Percentiles rank a stretch among this genome's conserved stretches.
Conservation (phyloP, 2,888 invertebrate genomes). For the Liopterus haemorrhoidalis region DNA sequence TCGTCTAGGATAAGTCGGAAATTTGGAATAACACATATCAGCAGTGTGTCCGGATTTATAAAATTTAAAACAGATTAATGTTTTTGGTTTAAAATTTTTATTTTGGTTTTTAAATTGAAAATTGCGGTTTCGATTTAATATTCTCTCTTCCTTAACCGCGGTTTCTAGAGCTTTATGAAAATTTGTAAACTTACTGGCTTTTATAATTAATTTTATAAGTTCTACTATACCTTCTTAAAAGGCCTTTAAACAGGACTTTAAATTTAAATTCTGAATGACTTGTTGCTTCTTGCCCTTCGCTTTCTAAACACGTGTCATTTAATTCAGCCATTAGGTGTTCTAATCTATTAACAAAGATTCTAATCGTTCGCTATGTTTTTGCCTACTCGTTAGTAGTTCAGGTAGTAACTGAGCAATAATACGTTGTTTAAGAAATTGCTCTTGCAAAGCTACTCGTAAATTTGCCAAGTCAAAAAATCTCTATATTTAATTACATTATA, state of each 20-base stretch:
- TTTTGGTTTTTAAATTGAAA: neutral
- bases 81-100: neutral
- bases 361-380: slow-evolving; percentile 5
- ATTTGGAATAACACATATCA: neutral
- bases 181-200: slow-evolving; percentile 8
- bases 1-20: neutral
- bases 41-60: slow-evolving; percentile 1
- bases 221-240: slow-evolving; percentile 7
- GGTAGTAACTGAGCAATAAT: slow-evolving; percentile 3
- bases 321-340: neutral
- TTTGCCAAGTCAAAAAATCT: neutral
- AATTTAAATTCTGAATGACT: slow-evolving; percentile 1
- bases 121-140: neutral
- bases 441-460: neutral
- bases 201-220: slow-evolving; percentile 8
- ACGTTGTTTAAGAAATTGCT: slow-evolving; percentile 7
- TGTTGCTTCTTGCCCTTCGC: slow-evolving; percentile 3
- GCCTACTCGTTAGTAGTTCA: slow-evolving; percentile 1
- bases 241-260: slow-evolving; percentile 9
- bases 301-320: slow-evolving; percentile 1
- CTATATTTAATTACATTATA: slow-evolving; percentile 4
- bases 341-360: slow-evolving; percentile 1
- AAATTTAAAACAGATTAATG: neutral
- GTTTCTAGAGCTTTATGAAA: slow-evolving; percentile 9
- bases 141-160: slow-evolving; percentile 13